Evolutionary conservation across 2,888 invertebrate genomes (phyloP), one percentile per base, ranked within the genome.

Genomic region (Lasioglossum lativentre): DNA sequence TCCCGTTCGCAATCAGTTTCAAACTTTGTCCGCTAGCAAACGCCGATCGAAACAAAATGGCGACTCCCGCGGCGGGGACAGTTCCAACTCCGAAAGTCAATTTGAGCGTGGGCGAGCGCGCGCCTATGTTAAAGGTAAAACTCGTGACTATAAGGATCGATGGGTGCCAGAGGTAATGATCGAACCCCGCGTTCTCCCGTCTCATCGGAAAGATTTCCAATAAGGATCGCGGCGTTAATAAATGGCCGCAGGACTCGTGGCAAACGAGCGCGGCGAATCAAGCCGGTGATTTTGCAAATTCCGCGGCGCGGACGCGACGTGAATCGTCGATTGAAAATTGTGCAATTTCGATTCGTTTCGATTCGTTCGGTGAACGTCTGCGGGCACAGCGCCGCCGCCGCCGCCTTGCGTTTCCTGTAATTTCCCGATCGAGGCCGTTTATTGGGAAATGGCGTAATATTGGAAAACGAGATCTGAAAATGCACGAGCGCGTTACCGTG

Each of bases 241-340:
- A 73, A 73, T 23, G 42, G 74, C 27, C 42, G 10, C 16, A 45
- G 47, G 72, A 73, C 72, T 66, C 68, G 74, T 45, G 56, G 66
- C 56, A 47, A 47, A 75, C 71, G 27, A 52, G 40, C 30, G 23
- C 38, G 34, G 45, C 42, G 47, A 75, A 27, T 42, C 30, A n/a
- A 45, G 19, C 75, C 75, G 19, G 45, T 83, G 72, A 42, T 80
- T 76, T 80, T 66, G 78, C 27, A 68, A 56, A 78, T 72, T 59
- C 14, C 42, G 16, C 75, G 78, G 16, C 78, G 38, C 30, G 71
- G 77, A 78, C 78, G 71, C 82, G 78, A 82, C 42, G 42, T n/a
- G 83, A 83, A 80, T 78, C 74, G 77, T 27, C 75, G 75, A 78
- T 78, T 66, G 75, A 66, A 82, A 78, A 79, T 75, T 82, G 84